phyloP scores from a whole-genome alignment of 2,797 vertebrate genomes.

The Muscicapa striata region DNA sequence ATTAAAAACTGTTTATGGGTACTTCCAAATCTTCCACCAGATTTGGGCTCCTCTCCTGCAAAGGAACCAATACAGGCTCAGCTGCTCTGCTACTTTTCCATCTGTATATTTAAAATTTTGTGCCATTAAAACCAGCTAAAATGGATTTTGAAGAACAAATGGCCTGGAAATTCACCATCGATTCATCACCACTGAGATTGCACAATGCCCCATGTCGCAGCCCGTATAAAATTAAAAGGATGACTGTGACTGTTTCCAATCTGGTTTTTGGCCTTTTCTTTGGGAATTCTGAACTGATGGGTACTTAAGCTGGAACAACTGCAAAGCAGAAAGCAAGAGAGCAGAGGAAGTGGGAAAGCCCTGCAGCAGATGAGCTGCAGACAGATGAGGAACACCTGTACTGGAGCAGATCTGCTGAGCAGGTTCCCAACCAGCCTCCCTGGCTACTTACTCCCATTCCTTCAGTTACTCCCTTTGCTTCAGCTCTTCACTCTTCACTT shows the following conservation, averaged over 20 bases:
- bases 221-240: neutral
- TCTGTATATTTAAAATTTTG: neutral
- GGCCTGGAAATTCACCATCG: neutral
- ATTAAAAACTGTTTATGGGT: fast-evolving
- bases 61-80: neutral
- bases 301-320: neutral
- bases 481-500: neutral
- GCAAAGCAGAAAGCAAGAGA: neutral
- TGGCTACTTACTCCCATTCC: neutral
- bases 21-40: neutral
- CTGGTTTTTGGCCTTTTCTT: neutral
- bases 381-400: fast-evolving
- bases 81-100: neutral
- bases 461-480: neutral
- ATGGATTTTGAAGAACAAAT: neutral
- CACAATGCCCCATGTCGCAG: fast-evolving
- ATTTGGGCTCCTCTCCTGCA: neutral
- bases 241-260: neutral
- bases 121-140: neutral
- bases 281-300: neutral
- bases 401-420: neutral
- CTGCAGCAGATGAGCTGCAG: neutral
- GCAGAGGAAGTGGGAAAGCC: neutral
- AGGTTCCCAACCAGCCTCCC: neutral
- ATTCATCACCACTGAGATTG: neutral